These are phyloP conservation scores for Graphium colonna DNA, from an alignment of 2,888 invertebrate species.

Conservation along the genomic window DNA sequence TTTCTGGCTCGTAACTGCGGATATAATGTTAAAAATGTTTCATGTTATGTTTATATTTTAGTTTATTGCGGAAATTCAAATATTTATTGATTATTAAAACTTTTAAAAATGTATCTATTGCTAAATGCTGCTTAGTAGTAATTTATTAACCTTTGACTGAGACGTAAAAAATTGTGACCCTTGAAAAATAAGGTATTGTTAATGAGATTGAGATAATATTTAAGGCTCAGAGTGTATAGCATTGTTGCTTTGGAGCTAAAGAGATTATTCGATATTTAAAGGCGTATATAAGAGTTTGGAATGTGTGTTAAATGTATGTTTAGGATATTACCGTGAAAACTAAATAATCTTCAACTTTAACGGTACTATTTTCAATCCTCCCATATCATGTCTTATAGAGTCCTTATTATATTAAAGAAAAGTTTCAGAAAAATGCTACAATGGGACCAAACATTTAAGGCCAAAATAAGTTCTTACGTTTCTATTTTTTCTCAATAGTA, in stretches of 20 bases:
- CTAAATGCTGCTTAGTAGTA: neutral
- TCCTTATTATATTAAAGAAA: neutral
- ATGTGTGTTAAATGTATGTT: constrained; percentile 1
- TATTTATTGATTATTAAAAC: neutral
- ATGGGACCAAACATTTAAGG: constrained; percentile 18
- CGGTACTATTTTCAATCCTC: neutral
- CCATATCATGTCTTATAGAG: constrained; percentile 3
- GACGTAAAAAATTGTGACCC: constrained; percentile 1
- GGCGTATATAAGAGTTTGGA: constrained; percentile 5
- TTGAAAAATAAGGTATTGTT: constrained; percentile 4
- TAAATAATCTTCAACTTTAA: neutral
- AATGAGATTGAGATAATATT: constrained; percentile 1
- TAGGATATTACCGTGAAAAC: neutral
- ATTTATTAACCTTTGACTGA: constrained; percentile 2
- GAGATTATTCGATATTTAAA: neutral
- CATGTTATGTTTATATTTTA: too few relatives aligned
- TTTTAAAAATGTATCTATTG: neutral
- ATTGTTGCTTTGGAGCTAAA: constrained; percentile 2
- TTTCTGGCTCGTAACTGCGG: too few relatives aligned
- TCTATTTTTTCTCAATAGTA: neutral
- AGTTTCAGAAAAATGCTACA: constrained; percentile 7
- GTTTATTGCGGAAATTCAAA: too few relatives aligned
- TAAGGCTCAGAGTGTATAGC: constrained; percentile 5
- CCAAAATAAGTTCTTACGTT: constrained; percentile 7
- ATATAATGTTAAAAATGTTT: too few relatives aligned